Evolutionary conservation across 2,113 vertebrate genomes (phyloP).

Genomic region (Plotosus lineatus): DNA sequence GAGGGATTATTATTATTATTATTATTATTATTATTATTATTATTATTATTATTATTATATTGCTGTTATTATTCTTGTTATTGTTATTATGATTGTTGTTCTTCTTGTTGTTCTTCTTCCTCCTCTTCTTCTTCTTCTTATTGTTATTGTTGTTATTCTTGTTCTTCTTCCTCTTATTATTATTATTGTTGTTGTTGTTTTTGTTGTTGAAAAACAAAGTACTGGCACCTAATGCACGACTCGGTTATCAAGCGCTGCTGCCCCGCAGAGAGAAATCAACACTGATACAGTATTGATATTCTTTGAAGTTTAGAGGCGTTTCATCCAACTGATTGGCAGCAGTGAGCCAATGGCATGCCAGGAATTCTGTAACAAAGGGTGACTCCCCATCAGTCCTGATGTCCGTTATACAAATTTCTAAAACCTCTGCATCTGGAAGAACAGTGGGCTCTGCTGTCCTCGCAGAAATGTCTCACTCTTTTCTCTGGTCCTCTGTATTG

Average conservation of each 20-base stretch:
- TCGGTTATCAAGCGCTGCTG: conserved; percentile 17
- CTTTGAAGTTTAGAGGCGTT: conserved; percentile 77
- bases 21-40: not conserved
- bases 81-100: too few relatives aligned
- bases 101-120: too few relatives aligned
- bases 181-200: not conserved
- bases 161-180: too few relatives aligned
- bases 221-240: conserved; percentile 45
- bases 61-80: too few relatives aligned
- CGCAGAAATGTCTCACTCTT: conserved; percentile 51
- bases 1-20: not conserved
- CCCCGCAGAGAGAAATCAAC: conserved; percentile 53
- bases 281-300: conserved; percentile 43
- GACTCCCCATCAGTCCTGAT: conserved; percentile 2
- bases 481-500: conserved; percentile 68
- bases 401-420: conserved; percentile 43
- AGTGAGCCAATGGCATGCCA: conserved; percentile 40
- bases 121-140: too few relatives aligned
- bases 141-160: not conserved
- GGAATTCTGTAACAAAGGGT: conserved; percentile 41
- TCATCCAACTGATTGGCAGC: conserved; percentile 47
- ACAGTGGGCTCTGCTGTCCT: not conserved
- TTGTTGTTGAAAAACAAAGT: too few relatives aligned
- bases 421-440: conserved; percentile 20
- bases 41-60: not conserved